These are phyloP conservation scores for Nanorana parkeri DNA, from an alignment of 2,113 vertebrate species.

Conservation along the genomic window DNA sequence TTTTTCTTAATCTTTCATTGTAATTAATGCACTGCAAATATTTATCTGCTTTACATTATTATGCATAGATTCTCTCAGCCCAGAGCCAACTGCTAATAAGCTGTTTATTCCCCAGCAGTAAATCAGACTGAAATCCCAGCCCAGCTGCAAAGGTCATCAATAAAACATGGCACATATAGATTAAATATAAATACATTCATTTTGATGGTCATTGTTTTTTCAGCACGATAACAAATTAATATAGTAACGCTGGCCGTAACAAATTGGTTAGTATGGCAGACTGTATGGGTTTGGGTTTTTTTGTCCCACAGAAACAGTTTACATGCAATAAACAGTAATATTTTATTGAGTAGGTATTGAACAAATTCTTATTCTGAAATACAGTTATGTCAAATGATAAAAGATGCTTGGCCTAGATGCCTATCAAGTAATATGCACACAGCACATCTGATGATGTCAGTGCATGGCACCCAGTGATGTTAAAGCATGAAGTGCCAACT, in stretches of 20 bases:
- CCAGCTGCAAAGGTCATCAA: conserved; percentile 47
- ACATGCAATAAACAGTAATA: conserved; percentile 37
- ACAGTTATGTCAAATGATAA: no score
- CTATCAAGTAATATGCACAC: no score
- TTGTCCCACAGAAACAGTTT: conserved; percentile 22
- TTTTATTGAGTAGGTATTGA: conserved; percentile 18
- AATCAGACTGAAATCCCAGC: conserved; percentile 38
- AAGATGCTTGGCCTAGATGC: no score
- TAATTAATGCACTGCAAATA: conserved; percentile 5
- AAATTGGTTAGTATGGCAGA: conserved; percentile 4
- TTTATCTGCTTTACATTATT: conserved; percentile 17
- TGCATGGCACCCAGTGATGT: no score
- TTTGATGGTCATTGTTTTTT: conserved; percentile 43
- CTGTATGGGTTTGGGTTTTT: neutral
- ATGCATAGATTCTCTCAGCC: conserved; percentile 12
- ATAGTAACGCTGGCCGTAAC: conserved; percentile 13
- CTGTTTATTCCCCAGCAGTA: conserved; percentile 44
- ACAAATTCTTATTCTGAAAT: conserved; percentile 1
- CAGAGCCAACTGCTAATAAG: conserved; percentile 31
- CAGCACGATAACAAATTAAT: conserved; percentile 23
- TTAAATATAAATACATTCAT: conserved; percentile 51
- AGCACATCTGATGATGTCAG: no score
- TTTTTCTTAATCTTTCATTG: conserved; percentile 60
- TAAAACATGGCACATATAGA: conserved; percentile 53
- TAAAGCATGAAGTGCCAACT: no score